These are phyloP conservation scores for Otolemur garnettii DNA, from an alignment of 2,113 vertebrate genomes.

Conservation along the genomic window DNA sequence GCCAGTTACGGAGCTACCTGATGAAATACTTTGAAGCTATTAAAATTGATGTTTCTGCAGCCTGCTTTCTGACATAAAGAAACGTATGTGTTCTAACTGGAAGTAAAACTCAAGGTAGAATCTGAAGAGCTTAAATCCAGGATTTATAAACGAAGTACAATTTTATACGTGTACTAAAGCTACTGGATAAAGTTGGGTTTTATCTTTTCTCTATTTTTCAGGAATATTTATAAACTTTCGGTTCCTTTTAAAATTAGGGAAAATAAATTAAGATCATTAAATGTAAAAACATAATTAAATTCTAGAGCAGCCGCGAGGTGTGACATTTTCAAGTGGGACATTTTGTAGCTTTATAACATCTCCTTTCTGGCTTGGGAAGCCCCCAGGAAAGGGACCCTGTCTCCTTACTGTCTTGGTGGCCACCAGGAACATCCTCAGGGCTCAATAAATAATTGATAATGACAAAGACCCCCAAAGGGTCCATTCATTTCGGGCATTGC, in stretches of 20 bases:
- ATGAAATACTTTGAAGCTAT: neutral
- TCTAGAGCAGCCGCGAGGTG: neutral
- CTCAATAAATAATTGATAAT: slow-evolving; percentile 62
- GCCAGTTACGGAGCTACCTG: fast-evolving
- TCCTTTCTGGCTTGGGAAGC: neutral
- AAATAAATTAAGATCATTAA: neutral
- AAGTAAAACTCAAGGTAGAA: neutral
- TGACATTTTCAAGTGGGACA: neutral
- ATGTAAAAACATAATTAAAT: neutral
- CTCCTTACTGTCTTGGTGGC: slow-evolving; percentile 37
- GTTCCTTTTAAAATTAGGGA: neutral
- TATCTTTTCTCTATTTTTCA: neutral
- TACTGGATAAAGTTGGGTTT: neutral
- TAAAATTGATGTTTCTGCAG: neutral
- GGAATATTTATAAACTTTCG: neutral
- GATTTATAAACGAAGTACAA: neutral
- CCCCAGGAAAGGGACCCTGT: neutral
- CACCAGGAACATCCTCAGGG: slow-evolving; percentile 25
- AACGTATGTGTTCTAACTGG: fast-evolving
- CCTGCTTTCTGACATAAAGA: neutral
- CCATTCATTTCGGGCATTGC: neutral
- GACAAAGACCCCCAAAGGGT: slow-evolving; percentile 5
- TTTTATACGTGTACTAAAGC: neutral
- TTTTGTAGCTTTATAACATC: neutral
- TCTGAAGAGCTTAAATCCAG: neutral